Evolutionary conservation across 1,140 invertebrate species (phyloP), one percentile per base, ranked within the genome.

Genomic region (Phortica variegata): DNA sequence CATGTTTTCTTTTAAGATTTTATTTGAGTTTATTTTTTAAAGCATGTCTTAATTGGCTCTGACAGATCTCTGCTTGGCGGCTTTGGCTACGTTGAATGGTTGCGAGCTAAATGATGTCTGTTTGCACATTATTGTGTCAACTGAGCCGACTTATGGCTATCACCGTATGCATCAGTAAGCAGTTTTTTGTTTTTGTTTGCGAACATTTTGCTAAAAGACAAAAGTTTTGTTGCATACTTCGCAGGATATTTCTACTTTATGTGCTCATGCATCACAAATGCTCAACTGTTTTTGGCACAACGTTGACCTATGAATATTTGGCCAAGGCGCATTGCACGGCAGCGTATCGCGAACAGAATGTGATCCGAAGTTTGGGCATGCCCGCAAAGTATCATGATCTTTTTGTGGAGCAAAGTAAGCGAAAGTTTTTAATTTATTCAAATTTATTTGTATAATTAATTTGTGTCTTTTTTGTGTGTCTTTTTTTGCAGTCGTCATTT

Each of bases 221-320:
- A 6, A 6, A 6, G 5, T 26, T 26, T 26, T 26, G 9, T 26
- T 43, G n/a, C n/a, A 2, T n/a, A 6, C 12, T 47, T 18, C 20
- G 46, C 38, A 52, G n/a, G n/a, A 52, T 52, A 29, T 33, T 52
- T 36, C 31, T 52, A 5, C 39, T 52, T 19, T 52, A 52, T 36
- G 39, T 52, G 12, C 18, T 52, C 3, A 45, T 52, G 49, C 49
- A 52, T 42, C 49, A 52, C 32, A 52, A 29, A 10, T 52, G 49
- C 31, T 31, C 37, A 23, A 21, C 31, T 3, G 36, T 52, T 16
- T 43, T 46, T 43, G 8, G 37, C 19, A n/a, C n/a, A n/a, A n/a
- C n/a, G n/a, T 8, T 20, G 23, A 3, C 43, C 44, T 52, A 52
- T 42, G 49, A 52, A 34, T 45, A 46, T 26, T 36, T 52, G 12